A percentile compares a stretch with the other conserved stretches of the same genome.
phyloP scores from a whole-genome alignment of 2,888 invertebrate species.

The Eristalis pertinax region DNA sequence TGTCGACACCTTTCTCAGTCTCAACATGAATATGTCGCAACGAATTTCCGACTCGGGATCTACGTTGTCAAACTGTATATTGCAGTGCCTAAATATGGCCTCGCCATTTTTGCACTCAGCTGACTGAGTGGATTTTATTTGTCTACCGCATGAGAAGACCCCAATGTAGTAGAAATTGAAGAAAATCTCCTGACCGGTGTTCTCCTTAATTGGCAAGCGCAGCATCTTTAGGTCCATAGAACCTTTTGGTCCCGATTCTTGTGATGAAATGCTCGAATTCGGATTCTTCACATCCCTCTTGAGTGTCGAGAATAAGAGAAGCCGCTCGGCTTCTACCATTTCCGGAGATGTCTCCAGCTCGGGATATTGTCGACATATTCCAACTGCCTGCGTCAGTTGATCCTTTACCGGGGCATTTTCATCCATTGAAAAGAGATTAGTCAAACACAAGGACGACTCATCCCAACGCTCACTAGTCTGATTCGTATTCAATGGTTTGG shows the following conservation, averaged over 20 bases:
- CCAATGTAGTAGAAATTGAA: constrained; percentile 81
- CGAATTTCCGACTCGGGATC: constrained; percentile 80
- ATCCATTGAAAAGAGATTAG: constrained; percentile 74
- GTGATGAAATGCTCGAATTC: constrained; percentile 21
- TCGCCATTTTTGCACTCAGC: constrained; percentile 77
- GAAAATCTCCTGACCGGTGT: constrained; percentile 78
- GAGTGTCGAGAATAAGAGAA: constrained; percentile 80
- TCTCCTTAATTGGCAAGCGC: constrained; percentile 77
- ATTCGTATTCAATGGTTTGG: constrained; percentile 34
- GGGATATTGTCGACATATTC: constrained; percentile 81
- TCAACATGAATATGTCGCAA: constrained; percentile 82
- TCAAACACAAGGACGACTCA: constrained; percentile 75
- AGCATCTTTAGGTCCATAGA: constrained; percentile 72
- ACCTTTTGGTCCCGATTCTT: constrained; percentile 64
- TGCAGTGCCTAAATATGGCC: constrained; percentile 78
- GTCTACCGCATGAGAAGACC: constrained; percentile 78
- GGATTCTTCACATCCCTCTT: constrained; percentile 64
- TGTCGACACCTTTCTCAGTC: constrained; percentile 79
- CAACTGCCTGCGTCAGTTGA: constrained; percentile 82
- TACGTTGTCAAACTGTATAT: constrained; percentile 79
- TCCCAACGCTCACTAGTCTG: constrained; percentile 64
- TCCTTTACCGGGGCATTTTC: constrained; percentile 75
- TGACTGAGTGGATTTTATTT: constrained; percentile 79
- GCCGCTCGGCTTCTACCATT: constrained; percentile 82
- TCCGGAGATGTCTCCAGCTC: constrained; percentile 82